Evolutionary conservation across 1,140 invertebrate genomes (phyloP).

Genomic region (Monomorium pharaonis): DNA sequence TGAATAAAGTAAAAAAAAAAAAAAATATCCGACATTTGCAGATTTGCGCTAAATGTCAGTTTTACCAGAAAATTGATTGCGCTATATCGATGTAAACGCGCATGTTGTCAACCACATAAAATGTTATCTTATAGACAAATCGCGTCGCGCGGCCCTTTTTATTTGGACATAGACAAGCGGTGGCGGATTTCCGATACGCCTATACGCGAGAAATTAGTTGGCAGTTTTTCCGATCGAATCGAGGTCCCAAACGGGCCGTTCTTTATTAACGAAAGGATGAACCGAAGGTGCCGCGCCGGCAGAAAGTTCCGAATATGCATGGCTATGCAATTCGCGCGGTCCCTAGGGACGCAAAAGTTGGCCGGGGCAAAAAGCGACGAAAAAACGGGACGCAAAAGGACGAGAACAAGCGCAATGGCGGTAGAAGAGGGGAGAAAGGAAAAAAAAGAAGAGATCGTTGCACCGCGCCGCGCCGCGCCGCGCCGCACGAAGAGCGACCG

Average conservation of each 20-base stretch:
- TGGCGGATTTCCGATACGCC: neutral
- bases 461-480: slow-evolving; percentile 46
- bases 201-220: slow-evolving; percentile 51
- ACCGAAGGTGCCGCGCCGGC: slow-evolving; percentile 54
- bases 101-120: neutral
- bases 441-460: slow-evolving; percentile 29
- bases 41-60: neutral
- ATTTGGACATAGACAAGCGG: neutral
- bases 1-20: neutral
- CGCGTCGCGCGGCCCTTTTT: neutral
- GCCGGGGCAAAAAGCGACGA: slow-evolving; percentile 58
- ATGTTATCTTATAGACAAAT: slow-evolving; percentile 21
- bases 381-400: slow-evolving; percentile 60
- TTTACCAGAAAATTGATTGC: neutral
- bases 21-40: neutral
- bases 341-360: slow-evolving; percentile 69
- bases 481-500: slow-evolving; percentile 44
- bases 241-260: slow-evolving; percentile 61
- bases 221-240: slow-evolving; percentile 57
- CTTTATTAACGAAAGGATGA: slow-evolving; percentile 67
- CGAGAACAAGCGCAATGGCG: slow-evolving; percentile 45
- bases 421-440: slow-evolving; percentile 3
- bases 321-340: slow-evolving; percentile 66
- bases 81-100: neutral
- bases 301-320: slow-evolving; percentile 73